Evolutionary conservation across 2,797 vertebrate species (phyloP).

Genomic region (Hephaestus fuliginosus): DNA sequence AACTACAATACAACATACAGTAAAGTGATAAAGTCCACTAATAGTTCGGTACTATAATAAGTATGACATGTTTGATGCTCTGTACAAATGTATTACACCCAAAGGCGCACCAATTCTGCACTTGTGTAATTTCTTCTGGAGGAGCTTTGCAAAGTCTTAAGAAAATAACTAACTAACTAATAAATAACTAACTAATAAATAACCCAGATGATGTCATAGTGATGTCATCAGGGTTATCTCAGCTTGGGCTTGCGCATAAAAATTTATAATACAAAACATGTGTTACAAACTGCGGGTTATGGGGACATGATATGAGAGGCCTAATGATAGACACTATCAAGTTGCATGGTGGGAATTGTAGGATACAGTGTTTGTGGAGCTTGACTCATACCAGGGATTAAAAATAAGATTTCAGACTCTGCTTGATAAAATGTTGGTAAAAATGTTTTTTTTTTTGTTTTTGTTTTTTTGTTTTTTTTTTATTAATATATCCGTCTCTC

Average conservation of each 20-base stretch:
- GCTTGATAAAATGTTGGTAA: too few relatives aligned
- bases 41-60: conserved; percentile 2
- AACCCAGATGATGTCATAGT: conserved; percentile 25
- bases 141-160: conserved; percentile 4
- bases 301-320: conserved; percentile 18
- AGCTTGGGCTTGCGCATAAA: not conserved
- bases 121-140: not conserved
- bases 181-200: too few relatives aligned
- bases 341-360: conserved; percentile 43
- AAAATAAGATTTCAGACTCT: conserved; percentile 21
- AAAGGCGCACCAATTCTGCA: conserved; percentile 23
- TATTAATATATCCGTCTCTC: too few relatives aligned
- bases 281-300: conserved; percentile 10
- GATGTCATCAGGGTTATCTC: conserved; percentile 16
- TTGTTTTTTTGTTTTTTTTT: not conserved
- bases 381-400: conserved; percentile 22
- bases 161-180: not conserved
- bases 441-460: not conserved
- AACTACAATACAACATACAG: conserved; percentile 38
- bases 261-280: conserved; percentile 26
- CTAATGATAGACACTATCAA: conserved; percentile 32
- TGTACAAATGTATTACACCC: conserved; percentile 12
- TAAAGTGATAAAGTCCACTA: conserved; percentile 33
- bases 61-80: not conserved
- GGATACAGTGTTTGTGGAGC: conserved; percentile 19